A percentile compares a stretch with the other conserved stretches of the same genome.
Conservation (phyloP, 2,113 vertebrate species). For the Seriola rivoliana region DNA sequence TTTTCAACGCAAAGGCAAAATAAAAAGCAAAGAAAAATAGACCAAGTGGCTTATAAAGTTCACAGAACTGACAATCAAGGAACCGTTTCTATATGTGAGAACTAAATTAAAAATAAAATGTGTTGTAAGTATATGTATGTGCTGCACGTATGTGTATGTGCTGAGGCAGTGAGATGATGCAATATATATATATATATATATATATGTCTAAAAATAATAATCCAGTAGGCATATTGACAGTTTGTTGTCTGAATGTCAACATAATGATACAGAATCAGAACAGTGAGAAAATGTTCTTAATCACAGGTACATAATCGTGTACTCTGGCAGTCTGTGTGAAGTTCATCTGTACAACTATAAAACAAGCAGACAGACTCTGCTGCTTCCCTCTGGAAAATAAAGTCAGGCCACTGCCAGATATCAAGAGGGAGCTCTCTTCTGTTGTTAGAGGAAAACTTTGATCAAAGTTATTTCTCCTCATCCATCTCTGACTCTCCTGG, state of each 20-base stretch:
- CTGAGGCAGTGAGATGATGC: background rate
- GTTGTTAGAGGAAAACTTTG: conserved; percentile 81
- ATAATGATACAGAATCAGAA: background rate
- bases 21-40: background rate
- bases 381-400: conserved; percentile 48
- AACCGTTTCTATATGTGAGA: background rate
- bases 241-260: background rate
- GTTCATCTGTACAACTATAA: background rate
- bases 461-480: conserved; percentile 83
- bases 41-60: background rate
- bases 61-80: background rate
- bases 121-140: too few relatives aligned
- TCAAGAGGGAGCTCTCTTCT: conserved; percentile 68
- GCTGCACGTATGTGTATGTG: background rate
- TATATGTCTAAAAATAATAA: background rate
- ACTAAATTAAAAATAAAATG: background rate
- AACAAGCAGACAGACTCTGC: conserved; percentile 32
- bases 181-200: background rate
- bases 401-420: conserved; percentile 63
- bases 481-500: conserved; percentile 82
- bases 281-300: background rate
- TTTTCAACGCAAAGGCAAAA: background rate
- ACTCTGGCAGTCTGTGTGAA: conserved; percentile 2
- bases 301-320: conserved; percentile 4
- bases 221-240: background rate